Base-by-base conservation (phyloP, 2,888 invertebrate genomes). In the Laspeyria flexula region DNA sequence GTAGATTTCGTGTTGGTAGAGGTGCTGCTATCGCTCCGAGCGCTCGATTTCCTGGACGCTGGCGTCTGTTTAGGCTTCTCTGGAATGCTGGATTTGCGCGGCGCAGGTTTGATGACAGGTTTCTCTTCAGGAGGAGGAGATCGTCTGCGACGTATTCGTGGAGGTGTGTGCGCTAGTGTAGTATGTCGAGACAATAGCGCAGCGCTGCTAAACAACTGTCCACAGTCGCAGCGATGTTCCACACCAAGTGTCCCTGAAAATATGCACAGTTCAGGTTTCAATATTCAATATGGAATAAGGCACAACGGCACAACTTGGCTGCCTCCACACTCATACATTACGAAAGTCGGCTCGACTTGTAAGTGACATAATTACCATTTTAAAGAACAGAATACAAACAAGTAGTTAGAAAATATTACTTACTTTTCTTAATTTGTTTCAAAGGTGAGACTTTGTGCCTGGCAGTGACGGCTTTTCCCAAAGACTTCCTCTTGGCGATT, bases 191-290 rank as follows among this genome's bases (percentile, higher is more conserved):
- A 64, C 53, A 93, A 65, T 13, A 92, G 62, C 18, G 90, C 89
- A 10, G 87, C 91, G 70, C 88, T 90, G 46, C 85, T 84, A 75
- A 92, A 93, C 56, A 88, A 54, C 70, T 90, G 86, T 0, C 93
- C 93, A 61, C 93, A 93, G 71, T 92, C 92, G 60, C 93, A 93
- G 0, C 94, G 88, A 68, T 94, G 94, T 80, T 83, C 88, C 34
- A 72, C 79, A 30, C 78, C 83, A 7, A 67, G 46, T 18, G 77
- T 78, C 34, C 88, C 90, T 90, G 16, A 0, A 11, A 13, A 21
- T 21, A 21, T 21, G 5, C 21, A 21, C n/a, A n/a, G n/a, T n/a
- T n/a, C n/a, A n/a, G n/a, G n/a, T n/a, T n/a, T n/a, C n/a, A n/a
- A n/a, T n/a, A n/a, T n/a, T n/a, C n/a, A n/a, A n/a, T n/a, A n/a